Conservation (phyloP, 92 coral and sea anemone species). For the Hydrozoanthus gracilis region DNA sequence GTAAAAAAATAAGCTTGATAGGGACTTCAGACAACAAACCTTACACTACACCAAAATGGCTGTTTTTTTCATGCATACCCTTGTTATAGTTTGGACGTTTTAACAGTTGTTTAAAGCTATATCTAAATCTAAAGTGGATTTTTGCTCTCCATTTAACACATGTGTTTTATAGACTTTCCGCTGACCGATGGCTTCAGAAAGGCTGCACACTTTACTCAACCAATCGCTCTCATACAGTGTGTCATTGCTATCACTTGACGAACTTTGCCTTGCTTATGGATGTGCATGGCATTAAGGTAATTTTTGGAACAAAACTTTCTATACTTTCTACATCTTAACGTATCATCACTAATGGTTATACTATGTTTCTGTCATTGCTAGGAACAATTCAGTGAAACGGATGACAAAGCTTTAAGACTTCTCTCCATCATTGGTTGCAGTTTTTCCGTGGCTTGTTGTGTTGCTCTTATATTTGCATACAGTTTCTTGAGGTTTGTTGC, state of each 20-base stretch:
- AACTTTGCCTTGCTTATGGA: constrained; percentile 90
- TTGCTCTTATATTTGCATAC: constrained; percentile 67
- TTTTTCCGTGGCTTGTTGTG: constrained; percentile 75
- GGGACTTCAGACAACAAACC: too few relatives aligned
- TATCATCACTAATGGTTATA: background rate
- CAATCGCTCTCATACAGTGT: constrained; percentile 81
- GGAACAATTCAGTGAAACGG: constrained; percentile 47
- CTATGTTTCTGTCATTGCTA: constrained; percentile 3
- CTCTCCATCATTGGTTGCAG: constrained; percentile 84
- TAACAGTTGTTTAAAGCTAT: background rate
- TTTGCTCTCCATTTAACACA: background rate
- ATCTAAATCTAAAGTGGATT: background rate
- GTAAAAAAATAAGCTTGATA: too few relatives aligned
- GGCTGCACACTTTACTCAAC: constrained; percentile 69
- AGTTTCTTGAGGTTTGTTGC: constrained; percentile 78
- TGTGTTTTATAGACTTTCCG: constrained; percentile 51
- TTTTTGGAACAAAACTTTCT: background rate
- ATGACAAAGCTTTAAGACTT: constrained; percentile 62
- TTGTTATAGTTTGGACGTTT: background rate
- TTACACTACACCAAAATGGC: too few relatives aligned
- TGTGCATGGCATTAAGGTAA: constrained; percentile 70
- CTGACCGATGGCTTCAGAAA: constrained; percentile 74
- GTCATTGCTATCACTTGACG: constrained; percentile 91
- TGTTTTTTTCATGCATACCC: too few relatives aligned
- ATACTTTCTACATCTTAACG: background rate